Evolutionary conservation across 2,888 invertebrate species (phyloP), one percentile per base, ranked within the genome.

Genomic region (Agriopis aurantiaria): DNA sequence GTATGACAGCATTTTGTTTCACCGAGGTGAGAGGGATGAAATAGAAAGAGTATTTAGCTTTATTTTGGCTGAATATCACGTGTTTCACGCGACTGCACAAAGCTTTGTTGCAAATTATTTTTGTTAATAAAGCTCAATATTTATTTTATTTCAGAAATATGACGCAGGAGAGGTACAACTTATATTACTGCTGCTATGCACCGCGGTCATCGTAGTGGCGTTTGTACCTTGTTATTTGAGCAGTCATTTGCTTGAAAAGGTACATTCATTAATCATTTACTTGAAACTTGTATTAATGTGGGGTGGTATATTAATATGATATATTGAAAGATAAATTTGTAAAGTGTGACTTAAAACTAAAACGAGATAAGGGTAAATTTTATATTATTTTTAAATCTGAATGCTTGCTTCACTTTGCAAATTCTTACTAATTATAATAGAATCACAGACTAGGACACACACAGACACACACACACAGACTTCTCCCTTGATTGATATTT

Each of bases 181-280:
- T 10, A 73, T 74, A 17, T 53, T 71, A 8, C 46, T 73, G 3
- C 51, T 70, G 10, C 56, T 74, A 11, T 71, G 48, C 11, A 17
- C 61, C 56, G 51, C 62, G 2, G 55, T 56, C 14, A 51, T 61
- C n/a, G 68, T 60, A 8, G 46, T 71, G 12, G 43, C 58, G 48
- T 71, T 64, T 14, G 41, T 75, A 55, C 73, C 75, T 8, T 62
- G 63, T 45, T 68, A 63, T 58, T 48, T 75, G 43, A 73, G 75
- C 51, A 69, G 73, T 7, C 67, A 68, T 48, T 23, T 75, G 40
- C 56, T 69, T 45, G 52, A 53, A 40, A 75, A 73, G 63, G 73
- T 75, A 67, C 7, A n/a, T 48, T 53, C 40, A 10, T 33, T 33
- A n/a, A n/a, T 53, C 40, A 10, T 33, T 33, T 48, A 48, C 17